Evolutionary conservation across 2,113 vertebrate genomes (phyloP), one percentile per base, ranked within the genome.

Genomic region (Oceanodroma tethys): DNA sequence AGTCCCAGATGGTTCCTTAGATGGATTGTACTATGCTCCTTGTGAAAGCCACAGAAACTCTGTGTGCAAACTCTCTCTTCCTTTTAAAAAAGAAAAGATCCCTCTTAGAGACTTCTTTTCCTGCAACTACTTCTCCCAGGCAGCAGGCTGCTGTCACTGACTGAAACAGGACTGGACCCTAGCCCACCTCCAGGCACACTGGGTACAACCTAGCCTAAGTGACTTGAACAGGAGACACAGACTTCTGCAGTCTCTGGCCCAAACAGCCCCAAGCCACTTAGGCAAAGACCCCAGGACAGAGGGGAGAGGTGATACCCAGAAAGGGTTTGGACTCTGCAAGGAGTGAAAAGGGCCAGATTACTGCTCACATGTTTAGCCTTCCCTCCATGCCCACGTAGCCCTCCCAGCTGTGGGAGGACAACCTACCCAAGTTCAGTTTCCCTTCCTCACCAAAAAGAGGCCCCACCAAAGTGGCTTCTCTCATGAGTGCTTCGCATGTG

Each of bases 401-500:
- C 43, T 43, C 38, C 53, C 45, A 38, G 26, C 45, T 38, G 19
- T 6, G 19, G 60, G 13, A 60, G 22, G 18, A 60, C 62, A 38
- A 53, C n/a, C 29, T 20, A 40, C 14, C 34, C 13, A 18, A 10
- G 15, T 30, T 76, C 38, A 7, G 32, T 38, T 58, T 58, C 50
- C 66, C 27, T 85, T 84, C 38, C 58, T 63, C 50, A 16, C 45
- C 32, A 67, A 38, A 66, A 11, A 26, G 13, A 76, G 20, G 7
- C 6, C 26, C 9, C 18, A 16, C 25, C 56, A 55, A 78, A 42
- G 21, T 2, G 5, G 30, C 7, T 78, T 73, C 42, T 84, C 30
- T 56, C 63, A 26, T 3, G 1, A 62, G 30, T 4, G 5, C 9
- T 63, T 78, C 20, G 3, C 48, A 19, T 2, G 0, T 63, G 40